phyloP scores from a whole-genome alignment of 2,888 invertebrate genomes.

The Drosophila subquinaria region DNA sequence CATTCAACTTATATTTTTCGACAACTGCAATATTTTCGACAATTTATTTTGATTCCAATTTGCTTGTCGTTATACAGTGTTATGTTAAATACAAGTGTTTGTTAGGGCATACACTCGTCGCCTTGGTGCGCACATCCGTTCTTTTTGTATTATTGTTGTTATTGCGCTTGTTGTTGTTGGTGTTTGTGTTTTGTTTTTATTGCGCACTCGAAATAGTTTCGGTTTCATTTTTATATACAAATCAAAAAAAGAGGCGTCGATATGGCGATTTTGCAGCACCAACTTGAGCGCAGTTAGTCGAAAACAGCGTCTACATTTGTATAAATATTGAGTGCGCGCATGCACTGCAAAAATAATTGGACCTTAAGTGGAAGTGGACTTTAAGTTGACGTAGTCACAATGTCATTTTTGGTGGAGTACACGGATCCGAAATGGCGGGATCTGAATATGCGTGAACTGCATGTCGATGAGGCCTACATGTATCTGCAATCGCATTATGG shows the following conservation, averaged over 20 bases:
- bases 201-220: conserved; percentile 77
- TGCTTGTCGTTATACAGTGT: not conserved
- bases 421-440: conserved; percentile 87
- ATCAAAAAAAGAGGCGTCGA: conserved; percentile 43
- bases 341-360: conserved; percentile 39
- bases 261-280: conserved; percentile 52
- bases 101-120: conserved; percentile 5
- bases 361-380: conserved; percentile 8
- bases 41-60: not conserved
- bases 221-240: conserved; percentile 54
- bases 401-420: conserved; percentile 87
- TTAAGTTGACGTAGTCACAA: conserved; percentile 29
- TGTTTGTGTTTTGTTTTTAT: conserved; percentile 63
- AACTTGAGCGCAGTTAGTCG: conserved; percentile 63
- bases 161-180: conserved; percentile 35
- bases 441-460: conserved; percentile 87
- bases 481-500: conserved; percentile 84
- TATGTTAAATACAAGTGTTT: not conserved
- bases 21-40: too few species aligned
- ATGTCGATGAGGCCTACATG: conserved; percentile 90
- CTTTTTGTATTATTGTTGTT: conserved; percentile 11
- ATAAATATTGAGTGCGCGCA: conserved; percentile 31
- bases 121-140: not conserved
- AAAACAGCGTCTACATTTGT: conserved; percentile 28
- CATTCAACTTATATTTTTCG: not conserved